These are phyloP conservation scores for Hyperopisus bebe DNA, from an alignment of 2,113 vertebrate species.

Conservation along the genomic window DNA sequence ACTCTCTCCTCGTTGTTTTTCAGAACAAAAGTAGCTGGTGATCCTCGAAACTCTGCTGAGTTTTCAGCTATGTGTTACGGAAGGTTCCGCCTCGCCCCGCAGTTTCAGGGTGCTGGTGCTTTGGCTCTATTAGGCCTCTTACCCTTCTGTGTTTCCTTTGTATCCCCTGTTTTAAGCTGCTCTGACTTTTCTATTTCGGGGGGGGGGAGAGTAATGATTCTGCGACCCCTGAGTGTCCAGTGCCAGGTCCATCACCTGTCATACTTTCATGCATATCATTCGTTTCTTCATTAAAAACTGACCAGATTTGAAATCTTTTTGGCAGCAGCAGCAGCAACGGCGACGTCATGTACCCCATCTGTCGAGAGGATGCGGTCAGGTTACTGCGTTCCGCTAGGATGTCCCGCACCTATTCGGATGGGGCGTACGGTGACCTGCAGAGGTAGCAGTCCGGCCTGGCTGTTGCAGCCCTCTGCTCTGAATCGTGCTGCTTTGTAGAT, in stretches of 20 bases:
- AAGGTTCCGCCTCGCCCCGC: neutral
- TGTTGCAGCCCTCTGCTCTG: neutral
- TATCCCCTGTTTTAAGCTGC: neutral
- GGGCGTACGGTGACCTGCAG: constrained; percentile 61
- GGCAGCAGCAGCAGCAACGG: constrained; percentile 50
- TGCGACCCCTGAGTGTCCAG: neutral
- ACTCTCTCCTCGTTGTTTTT: neutral
- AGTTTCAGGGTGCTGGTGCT: neutral
- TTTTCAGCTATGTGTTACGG: neutral
- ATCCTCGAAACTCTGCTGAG: no score
- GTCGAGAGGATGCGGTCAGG: constrained; percentile 77
- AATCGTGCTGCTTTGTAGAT: neutral
- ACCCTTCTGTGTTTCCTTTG: neutral
- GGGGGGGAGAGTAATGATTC: neutral
- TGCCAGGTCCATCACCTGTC: neutral
- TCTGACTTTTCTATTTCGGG: neutral
- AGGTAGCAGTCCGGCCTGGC: constrained; percentile 54
- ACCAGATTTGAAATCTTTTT: constrained; percentile 44
- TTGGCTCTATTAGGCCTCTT: neutral
- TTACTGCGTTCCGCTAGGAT: constrained; percentile 70
- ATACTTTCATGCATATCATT: neutral
- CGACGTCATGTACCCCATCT: constrained; percentile 66
- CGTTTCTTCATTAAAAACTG: constrained; percentile 30
- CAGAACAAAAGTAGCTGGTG: neutral
- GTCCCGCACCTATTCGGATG: constrained; percentile 64